phyloP scores from a whole-genome alignment of 2,797 vertebrate genomes.

The Steatocranus sp. region DNA sequence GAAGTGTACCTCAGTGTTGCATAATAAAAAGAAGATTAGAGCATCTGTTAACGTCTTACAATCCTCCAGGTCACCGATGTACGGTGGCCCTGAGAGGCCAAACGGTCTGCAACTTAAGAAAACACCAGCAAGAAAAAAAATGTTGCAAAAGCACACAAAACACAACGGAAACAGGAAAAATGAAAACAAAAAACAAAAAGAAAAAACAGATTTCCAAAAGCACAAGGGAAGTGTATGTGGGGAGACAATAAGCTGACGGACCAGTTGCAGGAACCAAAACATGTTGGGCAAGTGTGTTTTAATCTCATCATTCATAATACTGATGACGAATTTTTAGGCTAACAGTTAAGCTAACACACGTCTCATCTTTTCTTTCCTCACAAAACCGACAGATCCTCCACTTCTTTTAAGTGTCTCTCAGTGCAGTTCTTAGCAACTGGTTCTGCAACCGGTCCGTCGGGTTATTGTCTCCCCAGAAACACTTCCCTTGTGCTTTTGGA shows the following conservation, averaged over 20 bases:
- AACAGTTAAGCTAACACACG: not conserved
- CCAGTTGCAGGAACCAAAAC: not conserved
- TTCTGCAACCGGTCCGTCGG: not conserved
- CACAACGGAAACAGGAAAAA: not conserved
- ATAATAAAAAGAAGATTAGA: slow-evolving; percentile 60
- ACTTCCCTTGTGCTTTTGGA: not conserved
- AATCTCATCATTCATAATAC: not conserved
- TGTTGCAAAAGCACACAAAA: not conserved
- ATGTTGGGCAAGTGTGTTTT: not conserved
- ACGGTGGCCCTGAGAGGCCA: not conserved
- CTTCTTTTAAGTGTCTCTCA: not conserved
- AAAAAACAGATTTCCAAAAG: not conserved
- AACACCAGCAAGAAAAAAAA: not conserved
- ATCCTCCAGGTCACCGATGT: not conserved
- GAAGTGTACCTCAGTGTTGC: slow-evolving; percentile 6
- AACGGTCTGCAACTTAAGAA: accelerated
- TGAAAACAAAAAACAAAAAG: not conserved
- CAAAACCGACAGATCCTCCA: not conserved
- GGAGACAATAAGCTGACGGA: not conserved
- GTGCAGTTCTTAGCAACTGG: not conserved
- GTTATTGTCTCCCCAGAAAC: not conserved
- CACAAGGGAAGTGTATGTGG: not conserved
- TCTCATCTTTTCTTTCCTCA: not conserved
- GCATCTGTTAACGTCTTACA: slow-evolving; percentile 14
- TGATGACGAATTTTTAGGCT: not conserved